phyloP scores from a whole-genome alignment of 1,140 invertebrate genomes.

The Colletes gigas region DNA sequence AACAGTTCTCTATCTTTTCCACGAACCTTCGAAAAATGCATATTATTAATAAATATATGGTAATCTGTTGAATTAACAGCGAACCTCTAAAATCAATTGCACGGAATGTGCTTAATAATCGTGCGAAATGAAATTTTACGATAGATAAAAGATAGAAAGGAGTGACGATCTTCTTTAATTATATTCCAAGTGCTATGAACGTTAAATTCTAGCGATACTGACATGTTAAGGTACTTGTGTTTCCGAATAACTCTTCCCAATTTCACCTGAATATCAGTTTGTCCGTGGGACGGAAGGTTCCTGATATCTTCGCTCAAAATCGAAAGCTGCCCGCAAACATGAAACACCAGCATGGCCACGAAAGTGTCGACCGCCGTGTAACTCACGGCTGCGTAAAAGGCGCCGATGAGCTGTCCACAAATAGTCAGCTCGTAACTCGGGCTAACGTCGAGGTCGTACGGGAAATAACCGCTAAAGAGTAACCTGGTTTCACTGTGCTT shows the following conservation, averaged over 20 bases:
- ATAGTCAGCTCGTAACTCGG: constrained; percentile 80
- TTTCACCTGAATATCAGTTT: neutral
- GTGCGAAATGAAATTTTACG: no score
- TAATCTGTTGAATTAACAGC: no score
- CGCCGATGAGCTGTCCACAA: constrained; percentile 74
- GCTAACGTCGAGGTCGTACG: constrained; percentile 75
- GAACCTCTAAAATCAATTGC: no score
- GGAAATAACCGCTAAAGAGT: constrained; percentile 55
- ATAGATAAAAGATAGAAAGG: no score
- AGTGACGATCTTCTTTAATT: no score
- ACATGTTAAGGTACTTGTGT: constrained; percentile 58
- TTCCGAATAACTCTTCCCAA: constrained; percentile 33
- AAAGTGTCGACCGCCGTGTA: constrained; percentile 80
- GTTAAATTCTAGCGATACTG: neutral
- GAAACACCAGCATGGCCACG: constrained; percentile 78
- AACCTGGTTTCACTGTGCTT: constrained; percentile 18
- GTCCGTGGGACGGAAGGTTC: neutral
- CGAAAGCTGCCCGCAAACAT: constrained; percentile 79
- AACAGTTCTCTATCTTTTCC: constrained; percentile 73
- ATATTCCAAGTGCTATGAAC: no score
- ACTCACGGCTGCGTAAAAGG: constrained; percentile 69
- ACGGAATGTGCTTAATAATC: no score
- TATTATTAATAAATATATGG: neutral
- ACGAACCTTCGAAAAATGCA: constrained; percentile 64
- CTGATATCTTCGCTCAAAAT: constrained; percentile 9